Evolutionary conservation across 2,113 vertebrate genomes (phyloP), one percentile per base, ranked within the genome.

Genomic region (Thymallus thymallus): DNA sequence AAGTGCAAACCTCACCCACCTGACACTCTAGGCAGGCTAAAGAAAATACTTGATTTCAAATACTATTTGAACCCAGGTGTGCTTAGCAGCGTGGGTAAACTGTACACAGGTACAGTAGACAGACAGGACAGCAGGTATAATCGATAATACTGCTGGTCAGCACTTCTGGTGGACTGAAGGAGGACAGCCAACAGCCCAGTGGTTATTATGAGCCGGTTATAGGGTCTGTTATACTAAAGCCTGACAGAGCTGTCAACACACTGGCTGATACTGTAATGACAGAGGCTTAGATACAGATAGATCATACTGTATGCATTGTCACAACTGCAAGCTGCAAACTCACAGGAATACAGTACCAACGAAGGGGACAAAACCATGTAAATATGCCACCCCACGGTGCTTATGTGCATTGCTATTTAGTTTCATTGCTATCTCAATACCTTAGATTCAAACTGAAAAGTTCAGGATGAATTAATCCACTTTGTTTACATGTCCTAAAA

Each of bases 71-170:
- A 48, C 12, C 46, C 20, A 61, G 20, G 58, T 22, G n/a, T 60
- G 18, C 58, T 7, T 23, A 26, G 24, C 56, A 58, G 56, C 6
- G 5, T 61, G 24, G 23, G 9, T 63, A 13, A 63, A 13, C 58
- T 26, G 81, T 76, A 76, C 67, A 67, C 75, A 70, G 63, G 41
- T 22, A 76, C 12, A 67, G 41, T 22, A 76, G 46, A 67, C 75
- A 70, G 63, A 48, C 26, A 76, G 46, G 78, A 81, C 78, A 79
- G 86, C 81, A 87, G 79, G 87, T 87, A n/a, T n/a, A n/a, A n/a
- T n/a, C n/a, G n/a, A n/a, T n/a, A 80, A 75, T 61, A n/a, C 29
- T 51, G 68, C 69, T 7, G 62, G 74, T 78, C 32, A 58, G 73
- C 77, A 76, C 68, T 82, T 82, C 67, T 35, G 32, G 32, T 6